These are phyloP conservation scores for Nipponia nippon DNA, from an alignment of 2,113 vertebrate genomes.

Conservation along the genomic window DNA sequence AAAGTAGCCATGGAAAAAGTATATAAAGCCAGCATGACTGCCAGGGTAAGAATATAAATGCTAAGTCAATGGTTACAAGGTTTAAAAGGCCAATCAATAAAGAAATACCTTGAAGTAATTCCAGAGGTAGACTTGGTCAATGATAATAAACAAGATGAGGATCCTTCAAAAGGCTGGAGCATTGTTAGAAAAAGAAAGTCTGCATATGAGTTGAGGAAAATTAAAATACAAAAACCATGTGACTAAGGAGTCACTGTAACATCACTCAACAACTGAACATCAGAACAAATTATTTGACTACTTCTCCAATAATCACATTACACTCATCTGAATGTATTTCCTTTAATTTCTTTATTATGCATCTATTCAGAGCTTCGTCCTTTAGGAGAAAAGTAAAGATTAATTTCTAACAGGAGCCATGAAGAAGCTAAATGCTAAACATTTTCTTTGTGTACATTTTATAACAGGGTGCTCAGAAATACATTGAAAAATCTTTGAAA, in stretches of 20 bases:
- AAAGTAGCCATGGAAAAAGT: background rate
- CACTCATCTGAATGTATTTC: background rate
- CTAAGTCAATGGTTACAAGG: background rate
- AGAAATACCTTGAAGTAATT: conserved; percentile 19
- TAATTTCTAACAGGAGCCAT: background rate
- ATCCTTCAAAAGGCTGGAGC: background rate
- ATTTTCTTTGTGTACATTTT: background rate
- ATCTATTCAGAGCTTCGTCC: background rate
- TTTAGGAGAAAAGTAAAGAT: background rate
- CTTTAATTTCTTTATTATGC: background rate
- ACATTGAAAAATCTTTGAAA: background rate
- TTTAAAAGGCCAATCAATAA: conserved; percentile 23
- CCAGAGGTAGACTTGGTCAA: background rate
- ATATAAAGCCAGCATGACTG: background rate
- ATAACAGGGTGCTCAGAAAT: background rate
- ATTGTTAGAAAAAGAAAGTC: background rate
- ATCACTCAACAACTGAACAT: background rate
- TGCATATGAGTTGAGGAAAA: background rate
- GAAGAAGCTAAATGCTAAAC: background rate
- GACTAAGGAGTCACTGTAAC: background rate
- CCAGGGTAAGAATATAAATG: background rate
- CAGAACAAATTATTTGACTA: background rate
- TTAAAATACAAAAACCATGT: background rate
- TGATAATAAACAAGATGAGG: background rate
- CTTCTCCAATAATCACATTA: background rate